Evolutionary conservation across 2,113 vertebrate genomes (phyloP), one percentile per base, ranked within the genome.

Genomic region (Cyrtonyx montezumae): DNA sequence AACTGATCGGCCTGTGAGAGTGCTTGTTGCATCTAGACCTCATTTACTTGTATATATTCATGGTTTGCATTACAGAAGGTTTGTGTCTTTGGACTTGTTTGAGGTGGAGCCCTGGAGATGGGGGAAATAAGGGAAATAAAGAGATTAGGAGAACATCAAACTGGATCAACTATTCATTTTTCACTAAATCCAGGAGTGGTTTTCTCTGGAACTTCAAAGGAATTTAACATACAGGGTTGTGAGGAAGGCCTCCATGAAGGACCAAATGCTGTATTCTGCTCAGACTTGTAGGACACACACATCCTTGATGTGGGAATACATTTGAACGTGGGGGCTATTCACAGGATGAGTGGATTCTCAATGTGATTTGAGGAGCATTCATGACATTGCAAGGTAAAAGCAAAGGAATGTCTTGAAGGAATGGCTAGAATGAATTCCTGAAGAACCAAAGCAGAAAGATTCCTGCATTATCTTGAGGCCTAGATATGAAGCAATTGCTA

Each of bases 151-250:
- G 36, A 79, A 49, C 23, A 66, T 76, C n/a, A 82, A 22, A 37
- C 40, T 86, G 61, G 30, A 73, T 76, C 77, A 75, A 22, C 40
- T 88, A 34, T 75, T 86, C 21, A 58, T 73, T 84, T 88, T 86
- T 79, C 34, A 87, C 28, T 45, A 32, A 66, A 67, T 66, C 21
- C 69, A 37, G 45, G 16, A 19, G 46, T 46, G n/a, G 2, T 28
- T 56, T 76, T 68, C 66, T 89, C 13, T 56, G 2, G 14, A 81
- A 66, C 43, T 87, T 84, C 43, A 76, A 77, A 93, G 59, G 53
- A 66, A 68, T 75, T 94, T 40, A 71, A 68, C 71, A 84, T 75
- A 37, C 42, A 61, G n/a, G 28, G 9, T 61, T 79, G 18, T 7
- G 37, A 76, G 23, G 61, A 73, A 23, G 17, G 66, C 53, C 19